These are phyloP conservation scores for Drosophila sechellia DNA, from an alignment of 1,140 invertebrate genomes.

Conservation along the genomic window DNA sequence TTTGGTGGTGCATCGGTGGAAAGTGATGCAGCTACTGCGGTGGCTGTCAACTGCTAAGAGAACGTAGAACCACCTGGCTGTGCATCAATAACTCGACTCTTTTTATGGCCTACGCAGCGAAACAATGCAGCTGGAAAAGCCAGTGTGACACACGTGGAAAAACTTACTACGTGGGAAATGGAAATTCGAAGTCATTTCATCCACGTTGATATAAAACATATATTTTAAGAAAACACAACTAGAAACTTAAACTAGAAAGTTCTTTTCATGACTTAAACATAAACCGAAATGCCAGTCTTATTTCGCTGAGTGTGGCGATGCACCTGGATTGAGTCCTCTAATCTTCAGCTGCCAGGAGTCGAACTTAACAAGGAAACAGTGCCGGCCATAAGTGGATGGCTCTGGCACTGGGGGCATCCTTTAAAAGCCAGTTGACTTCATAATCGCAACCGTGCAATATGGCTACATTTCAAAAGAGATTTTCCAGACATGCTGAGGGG, in stretches of 20 bases:
- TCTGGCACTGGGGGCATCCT: conserved; percentile 5
- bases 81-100: conserved; percentile 63
- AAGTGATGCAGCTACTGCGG: conserved; percentile 36
- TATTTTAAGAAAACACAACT: too few species aligned
- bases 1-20: conserved; percentile 15
- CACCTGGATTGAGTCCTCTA: not conserved
- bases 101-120: conserved; percentile 43
- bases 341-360: conserved; percentile 6
- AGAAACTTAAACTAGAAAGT: not conserved
- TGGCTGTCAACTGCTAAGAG: conserved; percentile 7
- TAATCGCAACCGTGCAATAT: conserved; percentile 15
- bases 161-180: not conserved
- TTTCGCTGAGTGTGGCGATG: not conserved
- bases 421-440: conserved; percentile 18
- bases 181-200: not conserved
- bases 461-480: conserved; percentile 9
- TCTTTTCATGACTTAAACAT: not conserved
- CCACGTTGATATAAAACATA: too few species aligned
- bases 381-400: conserved; percentile 7
- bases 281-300: not conserved
- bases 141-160: not conserved
- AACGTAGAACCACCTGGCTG: conserved; percentile 12
- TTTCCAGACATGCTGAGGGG: not conserved
- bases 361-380: conserved; percentile 5
- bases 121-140: conserved; percentile 13